Conservation (phyloP, 2,888 invertebrate genomes). For the Calephelis perditalis region DNA sequence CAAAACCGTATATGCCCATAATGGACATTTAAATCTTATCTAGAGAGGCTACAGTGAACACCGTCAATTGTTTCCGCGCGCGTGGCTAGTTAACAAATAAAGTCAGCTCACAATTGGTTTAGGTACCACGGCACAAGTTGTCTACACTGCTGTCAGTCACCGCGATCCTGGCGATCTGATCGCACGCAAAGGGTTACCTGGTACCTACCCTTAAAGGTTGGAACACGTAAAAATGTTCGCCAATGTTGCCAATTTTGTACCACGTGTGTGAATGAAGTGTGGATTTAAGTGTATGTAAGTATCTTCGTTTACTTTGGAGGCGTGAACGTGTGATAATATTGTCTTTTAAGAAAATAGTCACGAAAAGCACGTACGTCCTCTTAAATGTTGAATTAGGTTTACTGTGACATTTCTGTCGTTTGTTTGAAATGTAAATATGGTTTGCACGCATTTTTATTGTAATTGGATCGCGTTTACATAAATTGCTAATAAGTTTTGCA, state of each 20-base stretch:
- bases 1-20: constrained; percentile 29
- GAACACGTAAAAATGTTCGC: constrained; percentile 8
- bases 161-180: constrained; percentile 59
- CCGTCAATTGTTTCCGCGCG: constrained; percentile 73
- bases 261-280: constrained; percentile 3
- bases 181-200: constrained; percentile 48
- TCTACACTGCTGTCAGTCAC: constrained; percentile 55
- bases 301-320: constrained; percentile 3
- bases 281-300: too few relatives aligned
- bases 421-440: constrained; percentile 1
- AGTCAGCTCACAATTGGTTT: constrained; percentile 70
- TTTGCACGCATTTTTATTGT: constrained; percentile 3
- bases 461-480: background rate
- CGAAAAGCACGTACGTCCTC: constrained; percentile 7
- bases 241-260: background rate
- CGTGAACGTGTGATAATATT: constrained; percentile 2
- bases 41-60: constrained; percentile 56
- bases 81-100: constrained; percentile 75
- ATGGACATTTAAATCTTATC: constrained; percentile 65
- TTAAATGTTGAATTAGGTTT: background rate
- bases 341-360: constrained; percentile 9
- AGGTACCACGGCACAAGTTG: constrained; percentile 56
- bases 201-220: constrained; percentile 13
- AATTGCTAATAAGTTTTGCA: constrained; percentile 8
- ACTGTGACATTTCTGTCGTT: background rate